phyloP scores from a whole-genome alignment of 2,888 invertebrate species.

The Harpalus rufipes region DNA sequence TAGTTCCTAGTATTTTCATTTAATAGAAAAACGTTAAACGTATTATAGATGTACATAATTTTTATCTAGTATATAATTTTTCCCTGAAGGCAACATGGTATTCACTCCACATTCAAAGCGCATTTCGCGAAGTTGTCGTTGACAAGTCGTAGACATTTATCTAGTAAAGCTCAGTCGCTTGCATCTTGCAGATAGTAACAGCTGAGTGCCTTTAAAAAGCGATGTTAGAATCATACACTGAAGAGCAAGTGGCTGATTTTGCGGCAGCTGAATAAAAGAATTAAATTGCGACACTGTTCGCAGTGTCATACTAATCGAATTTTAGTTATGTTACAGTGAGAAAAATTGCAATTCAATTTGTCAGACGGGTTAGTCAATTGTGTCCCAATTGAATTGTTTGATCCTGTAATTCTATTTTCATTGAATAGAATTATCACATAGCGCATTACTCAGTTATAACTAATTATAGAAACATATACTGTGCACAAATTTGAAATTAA shows the following conservation, averaged over 20 bases:
- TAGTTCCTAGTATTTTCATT: too few relatives aligned
- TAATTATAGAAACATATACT: too few relatives aligned
- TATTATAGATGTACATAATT: too few relatives aligned
- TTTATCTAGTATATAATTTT: not conserved
- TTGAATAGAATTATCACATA: not conserved
- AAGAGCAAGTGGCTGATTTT: constrained; percentile 6
- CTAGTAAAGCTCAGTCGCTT: constrained; percentile 18
- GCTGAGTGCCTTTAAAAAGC: not conserved
- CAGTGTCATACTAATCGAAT: constrained; percentile 9
- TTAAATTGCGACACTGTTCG: not conserved
- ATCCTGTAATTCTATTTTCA: not conserved
- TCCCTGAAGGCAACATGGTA: not conserved
- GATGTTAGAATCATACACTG: not conserved
- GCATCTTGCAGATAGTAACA: constrained; percentile 47
- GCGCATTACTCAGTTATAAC: not conserved
- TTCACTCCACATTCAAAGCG: constrained; percentile 20
- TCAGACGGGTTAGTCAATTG: not conserved
- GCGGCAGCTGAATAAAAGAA: not conserved
- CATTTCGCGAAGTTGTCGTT: constrained; percentile 45
- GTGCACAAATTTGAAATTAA: too few relatives aligned
- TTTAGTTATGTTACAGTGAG: constrained; percentile 1
- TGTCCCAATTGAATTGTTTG: not conserved
- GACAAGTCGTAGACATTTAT: constrained; percentile 53
- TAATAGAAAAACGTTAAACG: too few relatives aligned
- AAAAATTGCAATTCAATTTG: not conserved